These are phyloP conservation scores for Oophaga sylvatica DNA, from an alignment of 2,797 vertebrate species.

Conservation along the genomic window DNA sequence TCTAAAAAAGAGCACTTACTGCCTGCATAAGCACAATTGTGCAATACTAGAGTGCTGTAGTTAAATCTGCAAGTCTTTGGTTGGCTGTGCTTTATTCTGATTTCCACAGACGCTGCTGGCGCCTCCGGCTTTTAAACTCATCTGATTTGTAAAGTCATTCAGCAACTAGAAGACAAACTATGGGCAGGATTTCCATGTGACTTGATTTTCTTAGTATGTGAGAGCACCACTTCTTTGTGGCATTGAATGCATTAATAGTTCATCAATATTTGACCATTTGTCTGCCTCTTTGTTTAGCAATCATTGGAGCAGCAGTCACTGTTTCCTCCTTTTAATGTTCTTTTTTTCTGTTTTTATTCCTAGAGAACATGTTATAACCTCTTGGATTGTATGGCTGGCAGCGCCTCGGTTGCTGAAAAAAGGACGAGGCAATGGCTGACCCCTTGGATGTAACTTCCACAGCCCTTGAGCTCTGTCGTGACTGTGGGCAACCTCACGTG, in stretches of 20 bases:
- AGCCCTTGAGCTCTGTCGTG: slow-evolving; percentile 76
- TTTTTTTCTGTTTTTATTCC: not conserved
- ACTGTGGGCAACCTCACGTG: slow-evolving; percentile 87
- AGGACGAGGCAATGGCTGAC: slow-evolving; percentile 68
- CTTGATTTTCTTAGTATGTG: not conserved
- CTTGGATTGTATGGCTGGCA: not conserved
- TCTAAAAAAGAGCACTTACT: too few relatives aligned
- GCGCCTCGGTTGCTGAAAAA: not conserved
- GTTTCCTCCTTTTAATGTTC: not conserved
- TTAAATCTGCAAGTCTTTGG: not conserved
- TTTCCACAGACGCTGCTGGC: not conserved
- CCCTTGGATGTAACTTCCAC: slow-evolving; percentile 52
- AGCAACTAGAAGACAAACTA: not conserved
- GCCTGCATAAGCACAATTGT: not conserved
- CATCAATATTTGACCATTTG: not conserved
- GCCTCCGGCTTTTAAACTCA: slow-evolving; percentile 1
- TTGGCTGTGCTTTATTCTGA: not conserved
- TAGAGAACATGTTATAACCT: slow-evolving; percentile 17
- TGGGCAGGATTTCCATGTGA: not conserved
- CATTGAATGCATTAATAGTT: not conserved
- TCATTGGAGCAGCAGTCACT: not conserved
- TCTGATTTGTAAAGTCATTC: not conserved
- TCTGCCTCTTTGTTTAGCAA: not conserved
- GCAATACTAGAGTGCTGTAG: not conserved
- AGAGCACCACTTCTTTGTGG: not conserved